A percentile compares a stretch with the other conserved stretches of the same genome.
Conservation (phyloP, 1,140 invertebrate genomes). For the Caenorhabditis elegans region DNA sequence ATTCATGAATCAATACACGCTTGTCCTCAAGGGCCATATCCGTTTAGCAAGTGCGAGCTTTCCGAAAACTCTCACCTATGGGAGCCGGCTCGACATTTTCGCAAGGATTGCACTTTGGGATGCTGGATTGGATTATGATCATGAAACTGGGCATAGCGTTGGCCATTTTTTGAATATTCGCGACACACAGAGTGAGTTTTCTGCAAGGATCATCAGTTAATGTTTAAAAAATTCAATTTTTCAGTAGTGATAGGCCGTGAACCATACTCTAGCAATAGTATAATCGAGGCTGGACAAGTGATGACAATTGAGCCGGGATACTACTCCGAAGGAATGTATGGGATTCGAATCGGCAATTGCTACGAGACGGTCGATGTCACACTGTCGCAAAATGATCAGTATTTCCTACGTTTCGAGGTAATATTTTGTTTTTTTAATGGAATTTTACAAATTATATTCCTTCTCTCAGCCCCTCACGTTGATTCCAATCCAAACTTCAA, state of each 20-base stretch:
- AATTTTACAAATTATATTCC: too few species aligned
- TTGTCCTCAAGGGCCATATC: neutral
- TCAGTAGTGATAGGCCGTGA: neutral
- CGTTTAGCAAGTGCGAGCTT: neutral
- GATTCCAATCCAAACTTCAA: neutral
- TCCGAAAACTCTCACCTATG: neutral
- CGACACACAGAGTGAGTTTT: neutral
- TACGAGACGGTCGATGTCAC: neutral
- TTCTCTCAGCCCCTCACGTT: neutral
- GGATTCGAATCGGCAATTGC: neutral
- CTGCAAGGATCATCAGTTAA: neutral
- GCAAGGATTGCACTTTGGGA: neutral
- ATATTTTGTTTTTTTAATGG: too few species aligned
- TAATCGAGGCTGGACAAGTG: neutral
- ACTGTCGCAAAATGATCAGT: too few species aligned
- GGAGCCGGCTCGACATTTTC: neutral
- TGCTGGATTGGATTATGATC: neutral
- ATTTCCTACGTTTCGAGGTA: too few species aligned
- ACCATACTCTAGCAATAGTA: neutral
- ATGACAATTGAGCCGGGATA: neutral
- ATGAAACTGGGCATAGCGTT: neutral
- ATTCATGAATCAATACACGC: neutral
- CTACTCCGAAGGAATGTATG: neutral
- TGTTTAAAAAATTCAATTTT: neutral
- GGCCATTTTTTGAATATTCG: neutral